Percentiles rank a stretch among this genome's conserved stretches.
These are phyloP conservation scores for Pleuronectes platessa DNA, from an alignment of 2,113 vertebrate genomes.

Conservation along the genomic window DNA sequence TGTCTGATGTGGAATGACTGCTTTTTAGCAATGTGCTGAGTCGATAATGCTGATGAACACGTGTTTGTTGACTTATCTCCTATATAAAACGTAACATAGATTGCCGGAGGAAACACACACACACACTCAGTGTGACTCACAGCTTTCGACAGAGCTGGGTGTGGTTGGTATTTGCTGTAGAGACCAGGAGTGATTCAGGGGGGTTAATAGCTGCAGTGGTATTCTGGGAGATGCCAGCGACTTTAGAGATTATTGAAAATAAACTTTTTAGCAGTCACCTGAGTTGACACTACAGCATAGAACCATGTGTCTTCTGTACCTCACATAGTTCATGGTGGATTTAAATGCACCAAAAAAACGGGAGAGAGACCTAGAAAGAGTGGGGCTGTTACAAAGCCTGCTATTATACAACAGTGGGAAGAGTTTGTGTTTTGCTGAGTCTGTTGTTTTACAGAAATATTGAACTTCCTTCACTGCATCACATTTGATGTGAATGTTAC, in stretches of 20 bases:
- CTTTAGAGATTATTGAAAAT: background rate
- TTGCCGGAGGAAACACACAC: background rate
- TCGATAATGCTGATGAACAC: background rate
- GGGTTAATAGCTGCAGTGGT: background rate
- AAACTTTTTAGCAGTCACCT: background rate
- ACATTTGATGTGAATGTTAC: too few species aligned
- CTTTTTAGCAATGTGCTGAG: background rate
- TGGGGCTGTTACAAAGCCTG: too few species aligned
- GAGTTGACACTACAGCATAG: background rate
- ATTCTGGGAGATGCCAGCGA: background rate
- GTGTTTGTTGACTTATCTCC: too few species aligned
- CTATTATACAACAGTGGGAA: too few species aligned
- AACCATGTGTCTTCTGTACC: constrained; percentile 37
- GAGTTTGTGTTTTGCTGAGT: too few species aligned
- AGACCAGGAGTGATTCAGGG: background rate
- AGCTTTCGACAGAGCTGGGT: background rate
- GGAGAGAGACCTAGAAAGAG: too few species aligned
- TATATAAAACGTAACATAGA: background rate
- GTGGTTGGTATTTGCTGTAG: background rate
- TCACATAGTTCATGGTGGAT: too few species aligned
- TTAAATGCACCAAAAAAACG: too few species aligned
- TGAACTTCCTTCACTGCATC: too few species aligned
- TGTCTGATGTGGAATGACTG: background rate
- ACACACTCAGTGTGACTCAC: background rate
- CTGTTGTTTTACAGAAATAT: too few species aligned